These are phyloP conservation scores for Eupithecia inturbata DNA, from an alignment of 2,888 invertebrate genomes.

Conservation along the genomic window DNA sequence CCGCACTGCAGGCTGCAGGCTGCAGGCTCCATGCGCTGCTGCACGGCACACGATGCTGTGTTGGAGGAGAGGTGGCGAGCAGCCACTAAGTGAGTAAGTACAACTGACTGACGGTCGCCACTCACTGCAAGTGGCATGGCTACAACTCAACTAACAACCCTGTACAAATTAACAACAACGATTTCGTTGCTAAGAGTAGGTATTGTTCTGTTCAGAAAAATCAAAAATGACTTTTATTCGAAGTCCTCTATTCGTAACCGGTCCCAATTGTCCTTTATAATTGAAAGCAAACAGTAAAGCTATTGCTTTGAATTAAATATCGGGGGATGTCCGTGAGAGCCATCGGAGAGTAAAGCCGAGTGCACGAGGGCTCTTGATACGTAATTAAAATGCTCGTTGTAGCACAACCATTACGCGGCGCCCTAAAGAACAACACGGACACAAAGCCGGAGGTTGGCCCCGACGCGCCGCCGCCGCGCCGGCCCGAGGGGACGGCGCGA, in stretches of 20 bases:
- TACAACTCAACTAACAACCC: no score
- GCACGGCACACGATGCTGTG: no score
- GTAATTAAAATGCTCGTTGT: constrained; percentile 48
- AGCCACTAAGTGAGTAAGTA: no score
- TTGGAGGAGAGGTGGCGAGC: no score
- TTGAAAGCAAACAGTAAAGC: constrained; percentile 41
- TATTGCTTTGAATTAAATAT: constrained; percentile 24
- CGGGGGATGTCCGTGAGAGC: constrained; percentile 41
- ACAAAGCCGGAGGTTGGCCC: not conserved
- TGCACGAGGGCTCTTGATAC: constrained; percentile 38
- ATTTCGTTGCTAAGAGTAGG: not conserved
- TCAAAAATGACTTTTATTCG: not conserved
- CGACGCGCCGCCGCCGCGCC: constrained; percentile 31
- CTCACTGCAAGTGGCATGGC: not conserved
- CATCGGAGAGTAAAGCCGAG: constrained; percentile 14
- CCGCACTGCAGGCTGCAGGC: no score
- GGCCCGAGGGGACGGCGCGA: constrained; percentile 45
- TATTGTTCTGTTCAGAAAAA: constrained; percentile 8
- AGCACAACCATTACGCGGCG: constrained; percentile 53
- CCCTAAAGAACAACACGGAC: constrained; percentile 48
- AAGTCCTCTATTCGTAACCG: not conserved
- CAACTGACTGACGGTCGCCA: no score
- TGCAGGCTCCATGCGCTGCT: no score
- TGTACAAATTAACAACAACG: no score
- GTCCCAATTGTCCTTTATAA: constrained; percentile 19